A percentile compares a stretch with the other conserved stretches of the same genome.
These are phyloP conservation scores for Camponotus pennsylvanicus DNA, from an alignment of 1,140 invertebrate species.

Conservation along the genomic window DNA sequence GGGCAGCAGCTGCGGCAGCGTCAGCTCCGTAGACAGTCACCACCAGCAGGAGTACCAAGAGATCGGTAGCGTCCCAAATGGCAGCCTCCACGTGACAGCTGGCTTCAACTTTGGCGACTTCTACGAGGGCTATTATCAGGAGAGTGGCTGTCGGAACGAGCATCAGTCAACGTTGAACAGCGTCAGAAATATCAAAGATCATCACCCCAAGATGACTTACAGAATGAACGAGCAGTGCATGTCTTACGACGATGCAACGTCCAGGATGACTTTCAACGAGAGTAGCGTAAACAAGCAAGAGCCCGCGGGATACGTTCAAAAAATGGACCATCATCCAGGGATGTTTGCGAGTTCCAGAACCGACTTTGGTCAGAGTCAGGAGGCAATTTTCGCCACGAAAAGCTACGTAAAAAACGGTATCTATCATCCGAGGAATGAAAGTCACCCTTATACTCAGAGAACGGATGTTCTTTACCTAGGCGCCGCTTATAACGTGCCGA, in stretches of 20 bases:
- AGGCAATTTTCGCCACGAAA: conserved; percentile 52
- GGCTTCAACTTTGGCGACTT: conserved; percentile 80
- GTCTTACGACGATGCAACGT: conserved; percentile 67
- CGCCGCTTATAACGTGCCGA: conserved; percentile 63
- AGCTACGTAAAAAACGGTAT: conserved; percentile 67
- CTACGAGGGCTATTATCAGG: conserved; percentile 81
- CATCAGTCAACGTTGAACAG: conserved; percentile 42
- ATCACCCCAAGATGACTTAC: conserved; percentile 69
- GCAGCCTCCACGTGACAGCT: conserved; percentile 69
- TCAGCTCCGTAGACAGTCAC: conserved; percentile 82
- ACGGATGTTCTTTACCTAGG: conserved; percentile 71
- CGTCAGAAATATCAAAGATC: conserved; percentile 67
- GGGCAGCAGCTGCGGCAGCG: conserved; percentile 82
- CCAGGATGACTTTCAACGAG: conserved; percentile 55
- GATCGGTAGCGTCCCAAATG: conserved; percentile 56
- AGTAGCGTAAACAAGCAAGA: conserved; percentile 60
- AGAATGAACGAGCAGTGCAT: conserved; percentile 75
- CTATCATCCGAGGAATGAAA: conserved; percentile 72
- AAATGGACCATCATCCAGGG: conserved; percentile 57
- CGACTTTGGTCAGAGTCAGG: conserved; percentile 67
- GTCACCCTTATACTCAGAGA: conserved; percentile 64
- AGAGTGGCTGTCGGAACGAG: conserved; percentile 69
- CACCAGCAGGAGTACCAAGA: conserved; percentile 79
- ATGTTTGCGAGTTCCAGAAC: conserved; percentile 51
- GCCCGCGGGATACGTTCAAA: conserved; percentile 31